A percentile compares a stretch with the other conserved stretches of the same genome.
Conservation (phyloP, 2,888 invertebrate genomes). For the Tenodera sinensis region DNA sequence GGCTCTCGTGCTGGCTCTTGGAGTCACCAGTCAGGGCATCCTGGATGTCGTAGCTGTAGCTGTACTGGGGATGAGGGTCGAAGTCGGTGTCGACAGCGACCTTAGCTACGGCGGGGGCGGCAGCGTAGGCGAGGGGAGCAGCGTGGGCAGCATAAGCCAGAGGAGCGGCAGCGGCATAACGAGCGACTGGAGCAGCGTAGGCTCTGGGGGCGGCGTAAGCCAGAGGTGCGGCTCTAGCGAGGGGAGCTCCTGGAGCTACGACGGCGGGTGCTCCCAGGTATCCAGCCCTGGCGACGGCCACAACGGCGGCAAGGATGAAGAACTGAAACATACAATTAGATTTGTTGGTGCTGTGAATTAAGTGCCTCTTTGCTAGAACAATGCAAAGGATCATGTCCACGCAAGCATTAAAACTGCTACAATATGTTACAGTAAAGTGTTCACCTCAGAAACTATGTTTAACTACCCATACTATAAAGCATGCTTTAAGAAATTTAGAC, state of each 20-base stretch:
- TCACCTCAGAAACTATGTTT: too few relatives aligned
- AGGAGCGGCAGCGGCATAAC: conserved; percentile 40
- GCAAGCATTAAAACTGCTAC: too few relatives aligned
- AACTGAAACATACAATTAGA: conserved; percentile 14
- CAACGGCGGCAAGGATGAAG: conserved; percentile 29
- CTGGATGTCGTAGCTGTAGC: conserved; percentile 13
- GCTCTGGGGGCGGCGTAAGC: conserved; percentile 20
- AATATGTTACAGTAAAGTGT: too few relatives aligned
- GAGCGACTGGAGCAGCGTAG: conserved; percentile 7
- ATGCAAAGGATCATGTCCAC: too few relatives aligned
- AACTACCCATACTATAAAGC: too few relatives aligned
- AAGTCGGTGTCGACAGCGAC: conserved; percentile 22
- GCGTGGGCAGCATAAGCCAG: conserved; percentile 30
- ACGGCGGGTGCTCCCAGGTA: conserved; percentile 29
- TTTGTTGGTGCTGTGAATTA: too few relatives aligned
- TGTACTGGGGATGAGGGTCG: conserved; percentile 24
- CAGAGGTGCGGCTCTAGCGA: conserved; percentile 24
- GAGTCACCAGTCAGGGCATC: conserved; percentile 22
- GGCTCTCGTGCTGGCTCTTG: conserved; percentile 21
- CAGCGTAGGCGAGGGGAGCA: conserved; percentile 36
- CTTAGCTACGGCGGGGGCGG: conserved; percentile 28
- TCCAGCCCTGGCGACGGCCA: conserved; percentile 30
- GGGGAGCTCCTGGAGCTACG: conserved; percentile 34
- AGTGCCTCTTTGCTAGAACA: too few relatives aligned
- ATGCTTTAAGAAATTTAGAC: too few relatives aligned